Percentiles rank a stretch among this genome's conserved stretches.
These are phyloP conservation scores for Lamellibrachia satsuma DNA, from an alignment of 2,888 invertebrate genomes.

Conservation along the genomic window DNA sequence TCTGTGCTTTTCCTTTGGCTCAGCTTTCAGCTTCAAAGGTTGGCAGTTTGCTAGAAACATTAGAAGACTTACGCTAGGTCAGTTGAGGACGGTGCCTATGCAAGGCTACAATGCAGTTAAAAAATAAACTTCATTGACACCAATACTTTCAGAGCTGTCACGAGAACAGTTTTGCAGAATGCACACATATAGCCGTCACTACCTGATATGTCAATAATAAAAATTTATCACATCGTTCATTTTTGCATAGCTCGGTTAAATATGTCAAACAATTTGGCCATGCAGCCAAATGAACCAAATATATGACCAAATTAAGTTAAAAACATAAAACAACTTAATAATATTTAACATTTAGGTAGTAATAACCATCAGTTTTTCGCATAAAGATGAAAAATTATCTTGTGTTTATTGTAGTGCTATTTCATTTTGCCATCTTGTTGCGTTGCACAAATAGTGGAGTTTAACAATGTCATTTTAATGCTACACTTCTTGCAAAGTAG, in stretches of 20 bases:
- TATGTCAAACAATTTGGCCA: background rate
- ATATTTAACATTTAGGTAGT: background rate
- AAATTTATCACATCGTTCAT: background rate
- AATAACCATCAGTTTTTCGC: background rate
- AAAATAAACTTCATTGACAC: background rate
- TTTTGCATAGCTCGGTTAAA: background rate
- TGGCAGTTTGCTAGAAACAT: background rate
- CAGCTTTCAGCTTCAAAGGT: background rate
- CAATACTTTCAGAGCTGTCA: background rate
- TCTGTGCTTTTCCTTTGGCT: background rate
- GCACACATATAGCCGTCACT: background rate
- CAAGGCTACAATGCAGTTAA: background rate
- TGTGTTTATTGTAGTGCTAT: background rate
- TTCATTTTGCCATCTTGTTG: background rate
- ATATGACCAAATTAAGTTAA: background rate
- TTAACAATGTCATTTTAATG: background rate
- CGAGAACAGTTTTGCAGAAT: background rate
- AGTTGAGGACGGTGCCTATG: background rate
- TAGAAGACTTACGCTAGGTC: background rate
- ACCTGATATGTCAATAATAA: background rate
- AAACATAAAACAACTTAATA: background rate
- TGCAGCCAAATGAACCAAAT: background rate
- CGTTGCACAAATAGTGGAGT: background rate
- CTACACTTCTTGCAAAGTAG: background rate
- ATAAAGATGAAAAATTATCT: background rate